Base-by-base conservation (phyloP, 2,888 invertebrate species). In the Polyommatus iphigenia region DNA sequence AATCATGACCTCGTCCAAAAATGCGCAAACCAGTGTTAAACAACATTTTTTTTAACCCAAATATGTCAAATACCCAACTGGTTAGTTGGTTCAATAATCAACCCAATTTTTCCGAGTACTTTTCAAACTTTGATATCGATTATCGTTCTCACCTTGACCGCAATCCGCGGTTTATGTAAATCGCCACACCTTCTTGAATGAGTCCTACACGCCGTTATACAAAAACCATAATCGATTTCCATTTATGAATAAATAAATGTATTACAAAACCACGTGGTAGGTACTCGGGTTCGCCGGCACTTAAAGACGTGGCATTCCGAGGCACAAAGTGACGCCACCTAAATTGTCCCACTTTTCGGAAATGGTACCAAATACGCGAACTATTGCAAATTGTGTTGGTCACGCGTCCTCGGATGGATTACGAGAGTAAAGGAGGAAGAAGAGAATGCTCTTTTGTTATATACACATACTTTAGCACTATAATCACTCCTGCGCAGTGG, bases 171-270 rank as follows among this genome's bases (percentile, higher is more conserved):
- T 62, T 62, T 62, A 62, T 62, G 62, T 62, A 62, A 62, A 62
- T 62, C 62, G 3, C 62, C 29, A 67, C 67, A 18, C 67, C 67
- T 18, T 67, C 67, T 32, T 67, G 32, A 67, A 29, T 67, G 32
- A 67, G 62, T 13, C 62, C 62, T 15, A 67, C 67, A 67, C 67
- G 32, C 18, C 15, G 24, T 67, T 67, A 67, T 32, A 67, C 67
- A 67, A 67, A 67, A 67, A 18, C 29, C 67, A 67, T 67, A 62
- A 67, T 29, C 67, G 67, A 67, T 67, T 67, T 67, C 67, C 67
- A 67, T 67, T 67, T 67, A 67, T 67, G 67, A 67, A 67, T 67
- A 67, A 62, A 24, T 62, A 62, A 67, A 67, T 32, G 29, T 32
- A 67, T 13, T 67, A 67, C 62, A 20, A 62, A 62, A 13, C 62